phyloP scores from a whole-genome alignment of 2,113 vertebrate species.

The Dasypus novemcinctus region DNA sequence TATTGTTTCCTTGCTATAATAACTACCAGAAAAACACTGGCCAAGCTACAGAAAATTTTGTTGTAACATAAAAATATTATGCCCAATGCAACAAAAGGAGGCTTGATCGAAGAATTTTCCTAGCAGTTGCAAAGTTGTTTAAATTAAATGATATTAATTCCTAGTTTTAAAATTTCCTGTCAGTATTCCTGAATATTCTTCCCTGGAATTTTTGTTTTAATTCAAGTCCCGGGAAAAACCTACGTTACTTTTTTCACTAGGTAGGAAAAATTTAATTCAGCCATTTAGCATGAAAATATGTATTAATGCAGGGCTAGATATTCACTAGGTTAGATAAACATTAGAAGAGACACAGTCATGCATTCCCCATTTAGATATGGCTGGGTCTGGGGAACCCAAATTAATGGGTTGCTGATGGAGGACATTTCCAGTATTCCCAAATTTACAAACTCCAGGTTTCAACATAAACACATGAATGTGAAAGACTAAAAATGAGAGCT shows the following conservation, averaged over 20 bases:
- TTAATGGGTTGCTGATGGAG: neutral
- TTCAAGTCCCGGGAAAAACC: neutral
- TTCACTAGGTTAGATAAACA: neutral
- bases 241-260: neutral
- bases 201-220: neutral
- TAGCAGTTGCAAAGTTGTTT: neutral
- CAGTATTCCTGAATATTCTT: neutral
- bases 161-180: neutral
- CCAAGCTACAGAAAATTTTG: neutral
- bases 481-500: neutral
- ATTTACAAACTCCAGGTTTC: accelerated
- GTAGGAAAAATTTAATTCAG: neutral
- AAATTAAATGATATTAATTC: neutral
- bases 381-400: neutral
- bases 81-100: neutral
- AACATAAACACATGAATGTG: neutral
- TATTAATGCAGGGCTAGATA: neutral
- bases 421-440: neutral
- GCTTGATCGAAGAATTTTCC: neutral
- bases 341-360: neutral
- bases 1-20: neutral
- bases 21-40: neutral
- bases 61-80: neutral
- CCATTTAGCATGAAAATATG: neutral
- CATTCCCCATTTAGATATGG: neutral